Base-by-base conservation (phyloP, 2,888 invertebrate genomes). In the Adelphocoris suturalis region DNA sequence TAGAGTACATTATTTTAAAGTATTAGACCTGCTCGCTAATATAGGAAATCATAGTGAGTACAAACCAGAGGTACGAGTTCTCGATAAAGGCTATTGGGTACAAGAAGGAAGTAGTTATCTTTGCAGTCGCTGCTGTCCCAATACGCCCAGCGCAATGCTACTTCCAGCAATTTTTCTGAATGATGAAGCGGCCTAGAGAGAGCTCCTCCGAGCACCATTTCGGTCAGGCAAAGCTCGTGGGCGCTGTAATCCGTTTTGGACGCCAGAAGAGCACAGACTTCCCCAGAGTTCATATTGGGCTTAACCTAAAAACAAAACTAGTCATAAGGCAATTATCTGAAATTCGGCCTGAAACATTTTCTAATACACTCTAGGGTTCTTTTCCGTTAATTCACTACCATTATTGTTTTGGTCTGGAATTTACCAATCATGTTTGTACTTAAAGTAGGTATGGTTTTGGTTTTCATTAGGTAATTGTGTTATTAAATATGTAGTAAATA, bases 111-210 rank as follows among this genome's bases (percentile, higher is more conserved):
- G 93, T 96, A 96, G 93, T 97, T 98, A 92, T 97, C 96, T 93
- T 96, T 97, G 55, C 97, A 94, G 93, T 98, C 97, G n/a, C 95
- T 95, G 90, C 96, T 96, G 86, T 97, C 96, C 98, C 98, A 98
- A 92, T 97, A 96, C 0, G 97, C 96, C 98, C 98, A 98, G 86
- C 96, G 95, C 0, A 97, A 94, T 0, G 96, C 96, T 0, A 95
- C 91, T 52, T 92, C 92, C 82, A 94, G 92, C 47, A 94, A 95
- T 86, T 95, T 95, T 92, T 97, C 97, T 86, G 96, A 95, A 92
- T 96, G 95, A 93, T 98, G 97, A 0, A 98, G 94, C 0, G 97
- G 96, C 0, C 98, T 94, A 86, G 95, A 95, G 93, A 97, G 93
- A 19, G 95, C 94, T 37, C 96, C 97, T 92, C 95, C 95, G 92